These are phyloP conservation scores for Eupleurogrammus muticus DNA, from an alignment of 2,797 vertebrate species.

Conservation along the genomic window DNA sequence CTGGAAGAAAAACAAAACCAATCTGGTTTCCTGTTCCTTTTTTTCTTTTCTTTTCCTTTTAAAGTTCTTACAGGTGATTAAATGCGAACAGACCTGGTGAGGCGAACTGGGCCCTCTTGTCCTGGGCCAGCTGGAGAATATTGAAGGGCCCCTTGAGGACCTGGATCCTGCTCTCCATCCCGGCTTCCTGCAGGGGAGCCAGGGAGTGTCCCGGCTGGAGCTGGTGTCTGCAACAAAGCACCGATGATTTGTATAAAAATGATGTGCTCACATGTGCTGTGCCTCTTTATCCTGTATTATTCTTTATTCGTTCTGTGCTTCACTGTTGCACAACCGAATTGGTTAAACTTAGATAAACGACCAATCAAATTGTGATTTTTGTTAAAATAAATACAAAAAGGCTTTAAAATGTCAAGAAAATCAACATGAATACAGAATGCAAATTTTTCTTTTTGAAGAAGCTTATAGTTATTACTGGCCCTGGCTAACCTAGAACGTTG, in stretches of 20 bases:
- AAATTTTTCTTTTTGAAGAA: too few relatives aligned
- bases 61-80: background rate
- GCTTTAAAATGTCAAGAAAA: too few relatives aligned
- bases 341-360: background rate
- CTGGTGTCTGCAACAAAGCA: constrained; percentile 59
- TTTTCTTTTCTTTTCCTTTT: background rate
- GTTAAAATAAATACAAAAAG: too few relatives aligned
- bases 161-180: constrained; percentile 91
- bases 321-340: background rate
- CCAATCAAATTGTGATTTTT: too few relatives aligned
- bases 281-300: background rate
- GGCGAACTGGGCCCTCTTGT: constrained; percentile 91
- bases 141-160: constrained; percentile 95
- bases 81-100: constrained; percentile 75
- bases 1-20: constrained; percentile 44
- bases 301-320: constrained; percentile 2
- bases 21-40: background rate
- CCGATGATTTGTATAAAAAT: background rate
- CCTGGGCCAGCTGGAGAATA: constrained; percentile 90
- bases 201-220: constrained; percentile 83
- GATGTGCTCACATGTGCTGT: background rate
- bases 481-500: too few relatives aligned
- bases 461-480: too few relatives aligned
- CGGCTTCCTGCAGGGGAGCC: constrained; percentile 82
- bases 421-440: too few relatives aligned